Conservation (phyloP, 2,888 invertebrate genomes). For the Tachina grossa region DNA sequence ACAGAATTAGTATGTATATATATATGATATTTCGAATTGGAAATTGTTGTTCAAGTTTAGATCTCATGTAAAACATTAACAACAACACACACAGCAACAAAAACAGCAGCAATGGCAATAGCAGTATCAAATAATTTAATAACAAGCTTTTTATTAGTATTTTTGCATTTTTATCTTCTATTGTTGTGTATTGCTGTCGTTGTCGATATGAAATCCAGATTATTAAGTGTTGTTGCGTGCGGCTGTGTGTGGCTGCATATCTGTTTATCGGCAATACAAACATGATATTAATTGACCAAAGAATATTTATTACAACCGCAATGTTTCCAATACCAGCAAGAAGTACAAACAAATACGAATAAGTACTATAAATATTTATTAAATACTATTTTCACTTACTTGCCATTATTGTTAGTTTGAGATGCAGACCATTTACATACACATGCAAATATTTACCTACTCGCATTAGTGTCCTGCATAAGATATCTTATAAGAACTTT, state of each 20-base stretch:
- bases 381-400: slow-evolving; percentile 50
- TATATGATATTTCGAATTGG: neutral
- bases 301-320: slow-evolving; percentile 79
- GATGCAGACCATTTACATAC: slow-evolving; percentile 36
- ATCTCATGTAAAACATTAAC: slow-evolving; percentile 19
- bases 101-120: neutral
- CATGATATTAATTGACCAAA: slow-evolving; percentile 76
- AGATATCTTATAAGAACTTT: too few relatives aligned
- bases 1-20: slow-evolving; percentile 13
- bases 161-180: slow-evolving; percentile 36
- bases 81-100: neutral
- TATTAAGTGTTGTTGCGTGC: slow-evolving; percentile 43
- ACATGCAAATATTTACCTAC: neutral
- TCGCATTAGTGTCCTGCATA: neutral
- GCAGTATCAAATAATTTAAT: slow-evolving; percentile 49
- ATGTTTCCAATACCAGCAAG: slow-evolving; percentile 66
- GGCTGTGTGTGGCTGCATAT: slow-evolving; percentile 34
- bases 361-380: slow-evolving; percentile 33
- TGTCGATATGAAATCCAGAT: slow-evolving; percentile 35
- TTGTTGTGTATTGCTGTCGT: slow-evolving; percentile 22
- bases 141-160: slow-evolving; percentile 46
- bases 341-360: slow-evolving; percentile 54
- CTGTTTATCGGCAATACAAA: slow-evolving; percentile 66
- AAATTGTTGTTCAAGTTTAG: slow-evolving; percentile 13
- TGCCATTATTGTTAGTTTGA: slow-evolving; percentile 34